A percentile compares a stretch with the other conserved stretches of the same genome.
Evolutionary conservation across 1,140 invertebrate genomes (phyloP).

Genomic region (Amyelois transitella): DNA sequence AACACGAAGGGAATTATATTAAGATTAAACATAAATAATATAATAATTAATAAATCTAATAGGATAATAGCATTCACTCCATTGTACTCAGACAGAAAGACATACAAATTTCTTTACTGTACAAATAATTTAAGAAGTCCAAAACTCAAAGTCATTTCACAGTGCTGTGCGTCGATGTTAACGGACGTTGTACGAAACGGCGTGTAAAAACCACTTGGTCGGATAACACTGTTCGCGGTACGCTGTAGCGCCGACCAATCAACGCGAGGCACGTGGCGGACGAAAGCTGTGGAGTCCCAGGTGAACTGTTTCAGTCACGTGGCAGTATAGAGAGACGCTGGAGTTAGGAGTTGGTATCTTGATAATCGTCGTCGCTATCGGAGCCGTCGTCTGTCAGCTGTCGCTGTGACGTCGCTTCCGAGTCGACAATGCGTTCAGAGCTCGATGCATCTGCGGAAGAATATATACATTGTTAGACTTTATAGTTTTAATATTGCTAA

Average conservation of each 20-base stretch:
- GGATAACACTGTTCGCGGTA: too few relatives aligned
- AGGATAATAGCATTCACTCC: constrained; percentile 68
- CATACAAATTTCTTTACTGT: constrained; percentile 32
- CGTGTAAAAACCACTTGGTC: not conserved
- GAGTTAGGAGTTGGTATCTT: constrained; percentile 64
- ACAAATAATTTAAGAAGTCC: constrained; percentile 43
- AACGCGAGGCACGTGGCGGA: not conserved
- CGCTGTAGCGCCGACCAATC: not conserved
- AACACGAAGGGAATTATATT: constrained; percentile 42
- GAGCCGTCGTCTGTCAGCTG: constrained; percentile 66
- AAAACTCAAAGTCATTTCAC: constrained; percentile 3
- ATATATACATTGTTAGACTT: not conserved
- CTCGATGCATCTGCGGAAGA: constrained; percentile 56
- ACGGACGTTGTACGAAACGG: not conserved
- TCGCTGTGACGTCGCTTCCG: constrained; percentile 55
- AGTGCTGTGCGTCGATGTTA: constrained; percentile 24
- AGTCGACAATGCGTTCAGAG: constrained; percentile 50
- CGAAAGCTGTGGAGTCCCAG: not conserved
- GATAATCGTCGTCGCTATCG: constrained; percentile 63
- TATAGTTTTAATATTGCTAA: too few relatives aligned
- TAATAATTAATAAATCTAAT: constrained; percentile 49
- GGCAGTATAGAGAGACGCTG: constrained; percentile 15
- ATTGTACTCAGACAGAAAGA: constrained; percentile 42
- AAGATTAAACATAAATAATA: constrained; percentile 48
- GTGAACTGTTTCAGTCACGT: not conserved